These are phyloP conservation scores for Dendrolimus punctatus DNA, from an alignment of 1,140 invertebrate species.

Conservation along the genomic window DNA sequence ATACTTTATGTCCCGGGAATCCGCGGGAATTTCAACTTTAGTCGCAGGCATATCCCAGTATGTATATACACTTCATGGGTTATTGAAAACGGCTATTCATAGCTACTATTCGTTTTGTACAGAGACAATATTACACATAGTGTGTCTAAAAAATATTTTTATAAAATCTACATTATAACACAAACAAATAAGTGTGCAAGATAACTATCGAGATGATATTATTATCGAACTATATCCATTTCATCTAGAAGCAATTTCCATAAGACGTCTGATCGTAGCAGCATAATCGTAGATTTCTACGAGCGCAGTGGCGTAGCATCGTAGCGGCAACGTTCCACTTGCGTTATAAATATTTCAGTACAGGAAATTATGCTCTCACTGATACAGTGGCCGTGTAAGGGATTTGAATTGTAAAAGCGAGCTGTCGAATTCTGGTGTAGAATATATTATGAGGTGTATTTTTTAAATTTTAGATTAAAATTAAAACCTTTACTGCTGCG, in stretches of 20 bases:
- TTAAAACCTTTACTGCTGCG: neutral
- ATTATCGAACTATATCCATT: neutral
- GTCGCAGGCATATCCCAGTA: no score
- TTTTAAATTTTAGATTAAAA: slow-evolving; percentile 2
- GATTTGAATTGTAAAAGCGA: slow-evolving; percentile 45
- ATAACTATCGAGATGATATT: neutral
- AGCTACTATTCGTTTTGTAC: no score
- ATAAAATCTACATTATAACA: no score
- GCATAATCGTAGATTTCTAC: slow-evolving; percentile 39
- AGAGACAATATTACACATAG: no score
- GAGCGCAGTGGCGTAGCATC: slow-evolving; percentile 30
- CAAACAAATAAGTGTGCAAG: no score
- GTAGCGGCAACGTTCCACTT: slow-evolving; percentile 35
- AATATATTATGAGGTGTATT: slow-evolving; percentile 27
- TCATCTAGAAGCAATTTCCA: slow-evolving; percentile 40
- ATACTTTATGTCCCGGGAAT: no score
- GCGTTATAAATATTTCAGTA: slow-evolving; percentile 65
- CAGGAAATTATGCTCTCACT: slow-evolving; percentile 63
- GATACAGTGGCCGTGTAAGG: slow-evolving; percentile 35
- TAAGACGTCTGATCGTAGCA: slow-evolving; percentile 37
- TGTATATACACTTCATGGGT: no score
- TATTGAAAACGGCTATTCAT: no score
- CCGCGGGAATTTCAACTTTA: no score
- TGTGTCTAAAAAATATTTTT: no score
- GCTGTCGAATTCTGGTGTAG: slow-evolving; percentile 24